Evolutionary conservation across 2,888 invertebrate species (phyloP).

Genomic region (Apotomis capreana): DNA sequence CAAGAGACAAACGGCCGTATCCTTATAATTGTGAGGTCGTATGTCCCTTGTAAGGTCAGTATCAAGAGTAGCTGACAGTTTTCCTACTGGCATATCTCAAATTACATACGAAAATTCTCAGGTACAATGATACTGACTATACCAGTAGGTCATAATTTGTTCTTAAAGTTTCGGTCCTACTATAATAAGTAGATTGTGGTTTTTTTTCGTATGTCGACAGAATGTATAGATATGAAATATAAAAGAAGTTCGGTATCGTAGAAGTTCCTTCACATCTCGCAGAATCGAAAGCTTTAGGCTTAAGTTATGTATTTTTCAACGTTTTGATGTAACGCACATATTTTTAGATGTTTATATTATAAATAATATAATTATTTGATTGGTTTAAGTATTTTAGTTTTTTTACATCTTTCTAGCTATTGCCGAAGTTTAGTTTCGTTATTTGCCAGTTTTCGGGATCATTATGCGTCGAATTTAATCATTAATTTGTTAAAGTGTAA

Average conservation of each 20-base stretch:
- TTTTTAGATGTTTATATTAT: slow-evolving; percentile 32
- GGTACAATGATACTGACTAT: too few species aligned
- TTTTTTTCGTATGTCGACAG: too few species aligned
- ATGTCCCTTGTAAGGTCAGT: too few species aligned
- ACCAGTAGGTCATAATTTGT: too few species aligned
- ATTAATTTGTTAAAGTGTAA: slow-evolving; percentile 10
- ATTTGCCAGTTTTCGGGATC: slow-evolving; percentile 36
- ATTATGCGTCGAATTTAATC: slow-evolving; percentile 8
- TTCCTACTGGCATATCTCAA: too few species aligned
- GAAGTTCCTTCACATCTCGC: slow-evolving; percentile 16
- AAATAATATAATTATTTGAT: neutral
- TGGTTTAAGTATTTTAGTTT: slow-evolving; percentile 9
- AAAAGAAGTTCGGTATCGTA: slow-evolving; percentile 5
- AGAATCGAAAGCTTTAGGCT: slow-evolving; percentile 13
- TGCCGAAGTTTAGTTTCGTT: slow-evolving; percentile 30
- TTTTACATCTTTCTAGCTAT: slow-evolving; percentile 4
- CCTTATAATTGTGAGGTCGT: too few species aligned
- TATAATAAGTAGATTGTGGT: too few species aligned
- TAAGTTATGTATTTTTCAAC: slow-evolving; percentile 27
- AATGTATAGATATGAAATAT: neutral
- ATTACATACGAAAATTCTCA: too few species aligned
- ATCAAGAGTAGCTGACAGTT: too few species aligned
- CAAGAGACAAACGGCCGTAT: too few species aligned
- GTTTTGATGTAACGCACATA: slow-evolving; percentile 35
- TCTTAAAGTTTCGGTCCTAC: too few species aligned